Evolutionary conservation across 2,888 invertebrate species (phyloP), one percentile per base, ranked within the genome.

Genomic region (Hylaea fasciaria): DNA sequence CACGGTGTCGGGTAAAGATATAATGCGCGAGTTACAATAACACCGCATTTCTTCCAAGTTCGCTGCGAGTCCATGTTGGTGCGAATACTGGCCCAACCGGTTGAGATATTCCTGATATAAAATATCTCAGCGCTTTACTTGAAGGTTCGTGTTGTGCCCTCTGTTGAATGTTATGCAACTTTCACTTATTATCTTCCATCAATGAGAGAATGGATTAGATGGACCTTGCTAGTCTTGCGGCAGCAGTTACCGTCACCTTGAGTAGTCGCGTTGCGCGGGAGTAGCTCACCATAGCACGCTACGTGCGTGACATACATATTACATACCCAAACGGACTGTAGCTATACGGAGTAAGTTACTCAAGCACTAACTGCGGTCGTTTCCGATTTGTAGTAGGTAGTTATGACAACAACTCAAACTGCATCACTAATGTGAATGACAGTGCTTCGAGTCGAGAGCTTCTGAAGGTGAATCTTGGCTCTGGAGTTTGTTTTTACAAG

Each of bases 151-250:
- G 45, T 44, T 53, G 28, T 54, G 55, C 49, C 46, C 61, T 68
- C 63, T 47, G 57, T 58, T 57, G 46, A 43, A 56, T 66, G 61
- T 53, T 66, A 69, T 74, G 64, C 57, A 72, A 82, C 87, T 89
- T 89, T 89, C 87, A 86, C 86, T 85, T 76, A 72, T 72, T 71
- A 71, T 77, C 73, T 73, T 74, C 76, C 71, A 79, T 77, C 66
- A 68, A 51, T 72, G 75, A 79, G 86, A 83, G 89, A 89, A 85
- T 72, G 87, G 82, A 81, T 82, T 78, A 81, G 82, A 81, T 77
- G 83, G 83, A 85, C 89, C 89, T 89, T 88, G 89, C 74, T 71
- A 74, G 28, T 35, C 41, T 22, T 22, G 22, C 22, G 22, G 22
- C 22, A 22, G 22, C 22, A 22, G 3, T 22, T 5, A 5, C 41